Percentiles rank a stretch among this genome's conserved stretches.
These are phyloP conservation scores for Trichoplax adhaerens DNA, from an alignment of 37 sponge, comb jelly and placozoan genomes.

Conservation along the genomic window DNA sequence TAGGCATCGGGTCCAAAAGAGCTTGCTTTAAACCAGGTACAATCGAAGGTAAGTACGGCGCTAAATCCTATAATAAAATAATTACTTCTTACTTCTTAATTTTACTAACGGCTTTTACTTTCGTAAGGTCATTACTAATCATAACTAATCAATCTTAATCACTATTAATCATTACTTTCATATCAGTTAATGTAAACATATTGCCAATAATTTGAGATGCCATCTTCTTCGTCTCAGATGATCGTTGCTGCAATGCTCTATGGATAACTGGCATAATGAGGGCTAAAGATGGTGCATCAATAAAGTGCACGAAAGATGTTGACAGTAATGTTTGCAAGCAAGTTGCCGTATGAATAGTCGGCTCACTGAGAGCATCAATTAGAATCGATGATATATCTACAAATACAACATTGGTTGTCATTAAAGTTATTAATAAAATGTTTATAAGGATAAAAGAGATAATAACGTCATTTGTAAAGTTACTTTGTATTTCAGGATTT, in stretches of 20 bases:
- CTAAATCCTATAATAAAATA: slow-evolving; percentile 28
- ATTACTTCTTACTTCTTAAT: no score
- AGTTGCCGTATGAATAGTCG: slow-evolving; percentile 43
- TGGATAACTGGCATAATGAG: slow-evolving; percentile 90
- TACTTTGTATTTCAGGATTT: slow-evolving; percentile 90
- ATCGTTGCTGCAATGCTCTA: slow-evolving; percentile 62
- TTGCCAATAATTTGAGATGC: slow-evolving; percentile 89
- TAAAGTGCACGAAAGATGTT: slow-evolving; percentile 87
- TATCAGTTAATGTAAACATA: slow-evolving; percentile 86
- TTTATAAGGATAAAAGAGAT: no score
- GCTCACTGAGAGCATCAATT: slow-evolving; percentile 55
- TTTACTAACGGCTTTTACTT: no score
- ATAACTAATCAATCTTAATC: no score
- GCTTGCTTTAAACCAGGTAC: slow-evolving; percentile 83
- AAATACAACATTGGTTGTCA: background rate
- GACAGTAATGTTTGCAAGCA: slow-evolving; percentile 73
- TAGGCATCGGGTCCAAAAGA: slow-evolving; percentile 89
- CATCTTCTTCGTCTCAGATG: slow-evolving; percentile 90
- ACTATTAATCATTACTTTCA: slow-evolving; percentile 14
- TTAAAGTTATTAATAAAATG: no score
- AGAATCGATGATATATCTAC: slow-evolving; percentile 58
- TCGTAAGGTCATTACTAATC: no score
- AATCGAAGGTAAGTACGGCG: slow-evolving; percentile 71
- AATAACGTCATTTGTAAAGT: no score
- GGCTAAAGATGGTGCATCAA: slow-evolving; percentile 95